These are phyloP conservation scores for Pachyramphus minor DNA, from an alignment of 2,113 vertebrate genomes.

Conservation along the genomic window DNA sequence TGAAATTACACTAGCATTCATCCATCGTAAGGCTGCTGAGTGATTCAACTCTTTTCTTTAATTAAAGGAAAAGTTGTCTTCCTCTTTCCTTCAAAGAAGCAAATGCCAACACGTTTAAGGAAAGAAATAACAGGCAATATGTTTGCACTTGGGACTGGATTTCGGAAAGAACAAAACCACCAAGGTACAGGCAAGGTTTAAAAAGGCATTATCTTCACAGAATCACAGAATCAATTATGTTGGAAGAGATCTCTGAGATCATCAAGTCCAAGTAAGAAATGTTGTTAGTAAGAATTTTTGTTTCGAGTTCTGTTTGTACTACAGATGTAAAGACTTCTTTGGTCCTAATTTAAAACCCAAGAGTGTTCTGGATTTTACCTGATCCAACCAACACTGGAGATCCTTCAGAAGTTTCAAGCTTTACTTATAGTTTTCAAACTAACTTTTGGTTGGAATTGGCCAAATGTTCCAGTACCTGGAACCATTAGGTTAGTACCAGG, in stretches of 20 bases:
- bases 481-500: neutral
- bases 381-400: neutral
- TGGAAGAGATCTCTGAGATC: too few species aligned
- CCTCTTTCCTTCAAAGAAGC: neutral
- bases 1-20: neutral
- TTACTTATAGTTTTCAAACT: neutral
- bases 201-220: neutral
- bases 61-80: neutral
- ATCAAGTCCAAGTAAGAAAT: too few species aligned
- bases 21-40: neutral
- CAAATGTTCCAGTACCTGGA: neutral
- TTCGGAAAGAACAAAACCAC: neutral
- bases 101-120: neutral
- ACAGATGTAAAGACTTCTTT: neutral
- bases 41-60: conserved; percentile 20
- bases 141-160: neutral
- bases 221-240: too few species aligned
- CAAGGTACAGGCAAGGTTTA: neutral
- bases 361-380: neutral
- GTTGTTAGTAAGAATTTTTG: neutral
- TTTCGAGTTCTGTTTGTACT: neutral
- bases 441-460: neutral
- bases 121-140: conserved; percentile 13
- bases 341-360: neutral
- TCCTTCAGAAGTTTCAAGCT: neutral